Conservation (phyloP, 2,113 vertebrate genomes). For the Callipepla californica region DNA sequence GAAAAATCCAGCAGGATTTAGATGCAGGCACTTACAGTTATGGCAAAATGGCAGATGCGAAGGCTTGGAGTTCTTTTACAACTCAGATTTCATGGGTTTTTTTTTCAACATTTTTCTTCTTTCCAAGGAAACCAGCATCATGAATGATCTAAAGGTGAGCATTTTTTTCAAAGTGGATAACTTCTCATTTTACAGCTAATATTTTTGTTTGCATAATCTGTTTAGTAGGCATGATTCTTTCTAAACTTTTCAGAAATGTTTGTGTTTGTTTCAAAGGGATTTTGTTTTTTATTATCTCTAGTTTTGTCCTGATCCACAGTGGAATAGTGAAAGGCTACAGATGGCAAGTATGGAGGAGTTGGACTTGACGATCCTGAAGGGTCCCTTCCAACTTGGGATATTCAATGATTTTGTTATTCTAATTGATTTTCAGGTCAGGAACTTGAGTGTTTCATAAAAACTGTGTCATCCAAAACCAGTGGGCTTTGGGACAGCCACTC, state of each 20-base stretch:
- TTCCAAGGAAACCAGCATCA: not conserved
- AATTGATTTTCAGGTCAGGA: not conserved
- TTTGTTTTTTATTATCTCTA: not conserved
- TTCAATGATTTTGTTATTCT: too few species aligned
- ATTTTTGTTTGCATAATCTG: not conserved
- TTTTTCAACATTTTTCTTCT: not conserved
- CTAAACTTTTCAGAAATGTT: not conserved
- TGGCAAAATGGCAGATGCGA: not conserved
- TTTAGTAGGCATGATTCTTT: not conserved
- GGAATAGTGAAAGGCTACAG: not conserved
- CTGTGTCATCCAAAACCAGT: not conserved
- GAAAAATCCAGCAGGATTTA: slow-evolving; percentile 24
- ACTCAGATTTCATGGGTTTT: not conserved
- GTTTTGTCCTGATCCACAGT: not conserved
- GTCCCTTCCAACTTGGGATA: too few species aligned
- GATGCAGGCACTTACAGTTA: not conserved
- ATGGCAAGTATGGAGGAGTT: not conserved
- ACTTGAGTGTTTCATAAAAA: not conserved
- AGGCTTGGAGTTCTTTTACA: not conserved
- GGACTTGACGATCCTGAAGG: too few species aligned
- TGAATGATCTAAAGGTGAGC: not conserved
- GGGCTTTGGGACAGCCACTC: not conserved
- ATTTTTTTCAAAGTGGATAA: rapidly evolving
- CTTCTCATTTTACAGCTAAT: not conserved
- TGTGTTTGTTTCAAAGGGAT: not conserved